Percentiles rank a stretch among this genome's conserved stretches.
These are phyloP conservation scores for Notoglanidium macrostoma DNA, from an alignment of 2,797 vertebrate species.

Conservation along the genomic window DNA sequence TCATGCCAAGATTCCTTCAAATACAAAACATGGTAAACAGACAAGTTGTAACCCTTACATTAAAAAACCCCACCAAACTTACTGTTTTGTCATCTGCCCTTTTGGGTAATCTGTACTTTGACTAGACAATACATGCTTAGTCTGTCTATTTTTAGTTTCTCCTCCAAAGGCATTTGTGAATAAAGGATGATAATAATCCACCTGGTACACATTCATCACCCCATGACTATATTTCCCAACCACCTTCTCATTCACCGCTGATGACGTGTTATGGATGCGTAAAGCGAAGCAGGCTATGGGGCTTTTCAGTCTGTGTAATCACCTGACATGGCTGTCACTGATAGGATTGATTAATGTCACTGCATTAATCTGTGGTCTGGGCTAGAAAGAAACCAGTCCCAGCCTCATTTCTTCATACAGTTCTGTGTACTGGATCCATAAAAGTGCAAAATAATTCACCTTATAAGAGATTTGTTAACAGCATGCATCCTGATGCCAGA, in stretches of 20 bases:
- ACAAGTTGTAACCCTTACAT: not conserved
- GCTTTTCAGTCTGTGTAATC: not conserved
- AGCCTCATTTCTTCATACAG: not conserved
- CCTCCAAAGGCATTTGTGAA: not conserved
- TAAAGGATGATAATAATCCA: constrained; percentile 7
- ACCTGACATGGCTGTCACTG: constrained; percentile 1
- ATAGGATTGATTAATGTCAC: not conserved
- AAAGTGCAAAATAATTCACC: not conserved
- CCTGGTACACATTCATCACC: not conserved
- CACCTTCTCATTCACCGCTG: not conserved
- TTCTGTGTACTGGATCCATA: not conserved
- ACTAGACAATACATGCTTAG: not conserved
- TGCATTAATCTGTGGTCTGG: not conserved
- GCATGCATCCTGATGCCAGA: not conserved
- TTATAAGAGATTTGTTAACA: not conserved
- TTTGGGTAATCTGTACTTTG: not conserved
- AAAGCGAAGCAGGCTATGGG: not conserved
- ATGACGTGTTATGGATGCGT: not conserved
- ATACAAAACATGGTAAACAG: not conserved
- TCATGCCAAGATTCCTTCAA: not conserved
- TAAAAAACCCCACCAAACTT: not conserved
- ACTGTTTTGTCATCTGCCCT: not conserved
- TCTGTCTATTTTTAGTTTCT: not conserved
- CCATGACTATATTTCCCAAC: not conserved
- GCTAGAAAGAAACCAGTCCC: not conserved